Conservation (phyloP, 2,797 vertebrate genomes). For the Vultur gryphus region DNA sequence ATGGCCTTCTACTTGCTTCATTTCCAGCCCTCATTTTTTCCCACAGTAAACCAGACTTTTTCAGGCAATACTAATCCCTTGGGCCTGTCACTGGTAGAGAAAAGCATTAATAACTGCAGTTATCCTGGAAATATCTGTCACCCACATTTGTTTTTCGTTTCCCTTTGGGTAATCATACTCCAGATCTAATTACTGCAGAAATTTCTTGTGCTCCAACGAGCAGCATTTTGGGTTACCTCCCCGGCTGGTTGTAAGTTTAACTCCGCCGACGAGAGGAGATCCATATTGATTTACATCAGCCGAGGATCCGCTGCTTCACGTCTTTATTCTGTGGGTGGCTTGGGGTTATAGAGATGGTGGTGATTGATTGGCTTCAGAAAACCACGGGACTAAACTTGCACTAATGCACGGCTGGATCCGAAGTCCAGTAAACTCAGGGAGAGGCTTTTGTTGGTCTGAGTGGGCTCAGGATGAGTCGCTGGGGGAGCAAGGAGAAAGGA, state of each 20-base stretch:
- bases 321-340: neutral
- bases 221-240: slow-evolving; percentile 22
- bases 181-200: slow-evolving; percentile 64
- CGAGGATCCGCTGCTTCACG: neutral
- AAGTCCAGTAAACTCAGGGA: neutral
- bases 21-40: slow-evolving; percentile 59
- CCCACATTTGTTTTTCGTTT: slow-evolving; percentile 57
- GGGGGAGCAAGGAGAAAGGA: neutral
- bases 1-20: slow-evolving; percentile 62
- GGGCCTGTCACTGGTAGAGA: slow-evolving; percentile 56
- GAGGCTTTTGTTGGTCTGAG: neutral
- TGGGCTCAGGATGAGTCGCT: accelerated
- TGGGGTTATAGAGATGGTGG: neutral
- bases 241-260: neutral
- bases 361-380: neutral
- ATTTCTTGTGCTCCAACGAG: slow-evolving; percentile 42
- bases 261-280: neutral
- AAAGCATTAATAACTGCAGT: slow-evolving; percentile 67
- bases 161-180: slow-evolving; percentile 59
- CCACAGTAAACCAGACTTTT: slow-evolving; percentile 59
- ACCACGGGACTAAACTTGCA: accelerated
- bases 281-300: neutral
- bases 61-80: slow-evolving; percentile 55
- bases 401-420: neutral
- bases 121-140: slow-evolving; percentile 67